Evolutionary conservation across 1,140 invertebrate species (phyloP).

Genomic region (Macrosteles quadrilineatus): DNA sequence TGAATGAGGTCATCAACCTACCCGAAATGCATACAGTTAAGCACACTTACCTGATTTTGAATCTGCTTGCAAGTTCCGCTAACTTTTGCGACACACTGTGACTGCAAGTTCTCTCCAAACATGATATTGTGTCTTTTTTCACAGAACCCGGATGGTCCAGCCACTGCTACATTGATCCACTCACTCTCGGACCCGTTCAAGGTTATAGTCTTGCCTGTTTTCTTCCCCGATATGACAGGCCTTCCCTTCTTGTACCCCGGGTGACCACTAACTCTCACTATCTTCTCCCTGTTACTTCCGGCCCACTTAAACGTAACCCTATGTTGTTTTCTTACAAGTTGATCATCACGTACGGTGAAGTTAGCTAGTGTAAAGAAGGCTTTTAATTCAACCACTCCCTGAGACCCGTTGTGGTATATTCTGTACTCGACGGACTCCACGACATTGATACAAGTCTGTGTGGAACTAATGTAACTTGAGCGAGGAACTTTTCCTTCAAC

Average conservation of each 20-base stretch:
- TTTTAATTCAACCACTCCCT: slow-evolving; percentile 54
- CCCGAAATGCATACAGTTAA: too few species aligned
- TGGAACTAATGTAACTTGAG: slow-evolving; percentile 15
- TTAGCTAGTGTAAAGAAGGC: slow-evolving; percentile 52
- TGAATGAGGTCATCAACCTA: too few species aligned
- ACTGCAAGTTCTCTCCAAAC: slow-evolving; percentile 12
- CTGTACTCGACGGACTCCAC: slow-evolving; percentile 55
- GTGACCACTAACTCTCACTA: slow-evolving; percentile 61
- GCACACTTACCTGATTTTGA: background rate
- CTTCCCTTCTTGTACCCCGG: slow-evolving; percentile 65
- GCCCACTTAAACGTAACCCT: slow-evolving; percentile 55
- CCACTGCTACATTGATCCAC: background rate
- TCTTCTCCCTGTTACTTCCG: slow-evolving; percentile 18
- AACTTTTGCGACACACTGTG: background rate
- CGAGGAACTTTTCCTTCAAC: slow-evolving; percentile 11
- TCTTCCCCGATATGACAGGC: slow-evolving; percentile 55
- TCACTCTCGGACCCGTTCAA: background rate
- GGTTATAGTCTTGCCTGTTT: background rate
- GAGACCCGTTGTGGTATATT: slow-evolving; percentile 59
- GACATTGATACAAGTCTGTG: slow-evolving; percentile 47
- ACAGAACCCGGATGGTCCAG: slow-evolving; percentile 5
- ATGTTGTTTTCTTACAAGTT: slow-evolving; percentile 54
- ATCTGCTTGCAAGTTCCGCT: background rate
- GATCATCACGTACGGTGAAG: slow-evolving; percentile 42
- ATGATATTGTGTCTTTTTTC: background rate